phyloP scores from a whole-genome alignment of 2,113 vertebrate genomes.

The Brachionichthys hirsutus region DNA sequence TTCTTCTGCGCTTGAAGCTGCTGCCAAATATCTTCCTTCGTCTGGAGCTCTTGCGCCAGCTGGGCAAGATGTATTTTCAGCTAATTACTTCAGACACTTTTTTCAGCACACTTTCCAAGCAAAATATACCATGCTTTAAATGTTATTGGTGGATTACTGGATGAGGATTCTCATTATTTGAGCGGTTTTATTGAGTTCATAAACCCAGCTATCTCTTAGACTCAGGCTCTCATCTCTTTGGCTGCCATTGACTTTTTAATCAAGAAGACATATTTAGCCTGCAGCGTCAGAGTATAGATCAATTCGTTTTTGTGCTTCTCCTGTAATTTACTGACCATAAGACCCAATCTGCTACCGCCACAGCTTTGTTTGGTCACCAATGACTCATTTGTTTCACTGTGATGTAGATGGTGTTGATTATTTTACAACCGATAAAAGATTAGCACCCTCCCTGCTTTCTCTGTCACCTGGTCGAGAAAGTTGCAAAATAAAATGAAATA shows the following conservation, averaged over 20 bases:
- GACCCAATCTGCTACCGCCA: not conserved
- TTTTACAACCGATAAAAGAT: not conserved
- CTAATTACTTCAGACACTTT: not conserved
- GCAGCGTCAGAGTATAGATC: not conserved
- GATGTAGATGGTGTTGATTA: not conserved
- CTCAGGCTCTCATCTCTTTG: not conserved
- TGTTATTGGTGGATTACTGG: conserved; percentile 7
- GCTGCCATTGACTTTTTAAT: conserved; percentile 12
- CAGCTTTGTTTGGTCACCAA: conserved; percentile 11
- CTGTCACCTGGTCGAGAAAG: no score
- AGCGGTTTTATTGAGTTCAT: conserved; percentile 3
- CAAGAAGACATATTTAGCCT: conserved; percentile 9
- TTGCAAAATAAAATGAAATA: no score
- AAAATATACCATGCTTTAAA: conserved; percentile 7
- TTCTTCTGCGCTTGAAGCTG: not conserved
- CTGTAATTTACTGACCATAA: conserved; percentile 2
- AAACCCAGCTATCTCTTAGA: not conserved
- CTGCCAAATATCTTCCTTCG: not conserved
- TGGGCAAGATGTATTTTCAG: not conserved
- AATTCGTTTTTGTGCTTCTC: not conserved
- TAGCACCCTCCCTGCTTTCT: no score
- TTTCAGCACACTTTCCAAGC: not conserved
- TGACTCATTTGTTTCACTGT: not conserved
- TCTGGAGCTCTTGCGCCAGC: not conserved
- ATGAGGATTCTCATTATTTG: conserved; percentile 12